These are phyloP conservation scores for Eilema sororculum DNA, from an alignment of 2,888 invertebrate species.

Conservation along the genomic window DNA sequence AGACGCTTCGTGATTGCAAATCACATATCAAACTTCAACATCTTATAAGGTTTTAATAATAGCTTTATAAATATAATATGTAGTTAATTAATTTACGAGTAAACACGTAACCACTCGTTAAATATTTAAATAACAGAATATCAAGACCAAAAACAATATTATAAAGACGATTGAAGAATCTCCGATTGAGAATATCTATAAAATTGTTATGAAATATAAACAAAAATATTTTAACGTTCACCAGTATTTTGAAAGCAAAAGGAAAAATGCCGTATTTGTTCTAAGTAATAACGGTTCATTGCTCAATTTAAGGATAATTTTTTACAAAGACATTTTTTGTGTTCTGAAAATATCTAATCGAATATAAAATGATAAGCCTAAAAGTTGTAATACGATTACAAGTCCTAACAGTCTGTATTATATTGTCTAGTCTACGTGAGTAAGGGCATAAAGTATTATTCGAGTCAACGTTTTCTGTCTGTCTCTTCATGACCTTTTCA, in stretches of 20 bases:
- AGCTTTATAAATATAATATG: too few relatives aligned
- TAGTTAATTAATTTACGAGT: too few relatives aligned
- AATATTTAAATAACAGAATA: conserved; percentile 34
- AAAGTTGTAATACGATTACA: background rate
- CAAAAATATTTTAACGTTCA: conserved; percentile 14
- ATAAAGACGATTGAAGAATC: conserved; percentile 32
- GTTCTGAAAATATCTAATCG: background rate
- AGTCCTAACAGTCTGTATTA: background rate
- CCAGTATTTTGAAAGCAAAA: background rate
- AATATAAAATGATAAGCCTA: background rate
- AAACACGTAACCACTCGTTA: too few relatives aligned
- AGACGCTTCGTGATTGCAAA: background rate
- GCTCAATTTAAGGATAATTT: background rate
- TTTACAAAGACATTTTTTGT: background rate
- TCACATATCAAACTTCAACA: background rate
- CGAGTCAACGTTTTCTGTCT: too few relatives aligned
- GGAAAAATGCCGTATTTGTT: background rate
- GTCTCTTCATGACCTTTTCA: too few relatives aligned
- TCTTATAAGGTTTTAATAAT: background rate
- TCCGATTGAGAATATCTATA: conserved; percentile 41
- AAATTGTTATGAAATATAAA: conserved; percentile 32
- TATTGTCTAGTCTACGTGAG: too few relatives aligned
- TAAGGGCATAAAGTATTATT: too few relatives aligned
- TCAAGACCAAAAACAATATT: conserved; percentile 44
- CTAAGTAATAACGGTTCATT: background rate